A percentile compares a stretch with the other conserved stretches of the same genome.
Evolutionary conservation across 1,140 invertebrate species (phyloP).

Genomic region (Leucophenga varia): DNA sequence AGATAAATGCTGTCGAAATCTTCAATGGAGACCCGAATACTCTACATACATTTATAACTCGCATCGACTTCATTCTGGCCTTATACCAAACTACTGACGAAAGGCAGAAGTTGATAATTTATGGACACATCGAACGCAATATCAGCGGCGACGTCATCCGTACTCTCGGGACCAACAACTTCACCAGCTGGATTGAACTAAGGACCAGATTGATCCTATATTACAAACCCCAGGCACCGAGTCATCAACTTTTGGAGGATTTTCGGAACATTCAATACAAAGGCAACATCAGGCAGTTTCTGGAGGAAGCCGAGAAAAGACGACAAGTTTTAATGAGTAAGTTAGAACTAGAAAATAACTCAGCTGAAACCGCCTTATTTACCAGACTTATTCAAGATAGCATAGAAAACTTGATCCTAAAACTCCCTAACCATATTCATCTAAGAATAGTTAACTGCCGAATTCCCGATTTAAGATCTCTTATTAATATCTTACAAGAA

Average conservation of each 20-base stretch:
- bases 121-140: conserved; percentile 10
- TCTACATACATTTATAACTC: conserved; percentile 1
- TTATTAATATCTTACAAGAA: too few species aligned
- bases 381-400: background rate
- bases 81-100: conserved; percentile 9
- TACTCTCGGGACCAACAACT: conserved; percentile 8
- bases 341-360: conserved; percentile 6
- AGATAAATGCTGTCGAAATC: conserved; percentile 7
- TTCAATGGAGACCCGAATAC: conserved; percentile 3
- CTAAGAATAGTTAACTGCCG: too few species aligned
- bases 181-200: conserved; percentile 7
- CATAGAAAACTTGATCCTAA: background rate
- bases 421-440: too few species aligned
- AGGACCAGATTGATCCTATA: conserved; percentile 4
- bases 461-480: too few species aligned
- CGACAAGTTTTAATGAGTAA: conserved; percentile 6
- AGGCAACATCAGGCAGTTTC: conserved; percentile 9
- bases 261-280: conserved; percentile 8
- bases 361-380: too few species aligned
- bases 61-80: conserved; percentile 10
- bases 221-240: conserved; percentile 10
- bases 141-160: conserved; percentile 8
- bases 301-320: conserved; percentile 10
- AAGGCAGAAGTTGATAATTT: conserved; percentile 9
- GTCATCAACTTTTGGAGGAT: conserved; percentile 6